Evolutionary conservation across 2,888 invertebrate species (phyloP).

Genomic region (Dromius quadrimaculatus): DNA sequence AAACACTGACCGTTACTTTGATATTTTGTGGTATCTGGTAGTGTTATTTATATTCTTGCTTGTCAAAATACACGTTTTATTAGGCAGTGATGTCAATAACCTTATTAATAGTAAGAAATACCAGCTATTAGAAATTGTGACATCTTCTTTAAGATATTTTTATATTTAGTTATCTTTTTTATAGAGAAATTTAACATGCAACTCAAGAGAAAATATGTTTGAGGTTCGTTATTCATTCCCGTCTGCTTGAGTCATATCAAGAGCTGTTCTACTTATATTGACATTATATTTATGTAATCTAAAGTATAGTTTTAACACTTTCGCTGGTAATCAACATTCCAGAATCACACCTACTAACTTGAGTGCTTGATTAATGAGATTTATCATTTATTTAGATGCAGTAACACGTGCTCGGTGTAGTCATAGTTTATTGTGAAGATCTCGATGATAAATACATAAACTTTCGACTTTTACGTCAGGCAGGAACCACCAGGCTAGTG

Average conservation of each 20-base stretch:
- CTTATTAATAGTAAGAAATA: constrained; percentile 34
- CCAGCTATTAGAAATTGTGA: constrained; percentile 28
- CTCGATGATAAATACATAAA: too few relatives aligned
- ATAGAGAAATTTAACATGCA: constrained; percentile 15
- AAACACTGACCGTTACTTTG: too few relatives aligned
- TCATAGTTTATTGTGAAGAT: too few relatives aligned
- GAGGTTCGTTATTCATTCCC: constrained; percentile 25
- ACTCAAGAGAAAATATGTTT: constrained; percentile 13
- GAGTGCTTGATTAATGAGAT: constrained; percentile 25
- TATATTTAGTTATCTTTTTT: constrained; percentile 3
- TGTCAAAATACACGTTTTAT: constrained; percentile 33
- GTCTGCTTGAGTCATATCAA: constrained; percentile 13
- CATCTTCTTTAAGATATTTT: constrained; percentile 27
- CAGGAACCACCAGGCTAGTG: too few relatives aligned
- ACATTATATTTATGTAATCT: constrained; percentile 26
- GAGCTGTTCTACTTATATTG: constrained; percentile 2
- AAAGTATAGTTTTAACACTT: constrained; percentile 34
- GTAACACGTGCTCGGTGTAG: too few relatives aligned
- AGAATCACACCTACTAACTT: constrained; percentile 21
- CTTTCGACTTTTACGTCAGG: too few relatives aligned
- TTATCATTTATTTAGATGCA: constrained; percentile 8
- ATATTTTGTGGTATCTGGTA: constrained; percentile 11
- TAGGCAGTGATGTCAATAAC: constrained; percentile 17
- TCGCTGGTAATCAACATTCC: constrained; percentile 27
- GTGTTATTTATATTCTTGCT: constrained; percentile 4